Evolutionary conservation across 2,113 vertebrate genomes (phyloP).

Genomic region (Neogale vison): DNA sequence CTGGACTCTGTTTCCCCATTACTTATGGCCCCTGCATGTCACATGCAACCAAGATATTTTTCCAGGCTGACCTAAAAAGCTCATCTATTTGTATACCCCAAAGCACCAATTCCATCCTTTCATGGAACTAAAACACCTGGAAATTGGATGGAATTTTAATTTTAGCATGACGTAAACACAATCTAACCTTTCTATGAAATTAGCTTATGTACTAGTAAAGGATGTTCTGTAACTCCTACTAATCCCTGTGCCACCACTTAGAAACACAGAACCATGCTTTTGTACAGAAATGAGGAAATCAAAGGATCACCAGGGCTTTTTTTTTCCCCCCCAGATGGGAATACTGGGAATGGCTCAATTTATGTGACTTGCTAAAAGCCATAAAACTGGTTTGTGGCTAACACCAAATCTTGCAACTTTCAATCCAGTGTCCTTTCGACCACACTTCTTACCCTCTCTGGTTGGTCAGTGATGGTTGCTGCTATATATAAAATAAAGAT

Average conservation of each 20-base stretch:
- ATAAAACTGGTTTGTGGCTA: constrained; percentile 42
- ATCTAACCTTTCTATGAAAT: background rate
- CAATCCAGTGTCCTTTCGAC: constrained; percentile 23
- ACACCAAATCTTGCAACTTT: constrained; percentile 39
- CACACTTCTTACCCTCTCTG: background rate
- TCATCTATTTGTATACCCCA: background rate
- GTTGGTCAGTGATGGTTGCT: constrained; percentile 25
- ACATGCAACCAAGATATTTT: background rate
- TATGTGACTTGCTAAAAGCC: constrained; percentile 20
- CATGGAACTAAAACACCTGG: background rate
- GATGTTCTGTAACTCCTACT: background rate
- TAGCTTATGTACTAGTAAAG: background rate
- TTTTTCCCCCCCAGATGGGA: background rate
- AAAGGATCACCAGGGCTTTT: background rate
- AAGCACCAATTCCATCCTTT: background rate
- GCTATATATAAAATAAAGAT: constrained; percentile 52
- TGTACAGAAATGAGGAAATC: background rate
- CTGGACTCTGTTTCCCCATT: constrained; percentile 33
- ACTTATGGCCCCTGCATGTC: background rate
- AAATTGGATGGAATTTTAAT: constrained; percentile 32
- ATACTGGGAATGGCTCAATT: background rate
- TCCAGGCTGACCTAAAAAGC: background rate
- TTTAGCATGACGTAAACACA: background rate
- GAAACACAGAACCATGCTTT: constrained; percentile 4
- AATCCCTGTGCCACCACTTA: background rate